These are phyloP conservation scores for Druon quercuslanigerum DNA, from an alignment of 1,140 invertebrate genomes.

Conservation along the genomic window DNA sequence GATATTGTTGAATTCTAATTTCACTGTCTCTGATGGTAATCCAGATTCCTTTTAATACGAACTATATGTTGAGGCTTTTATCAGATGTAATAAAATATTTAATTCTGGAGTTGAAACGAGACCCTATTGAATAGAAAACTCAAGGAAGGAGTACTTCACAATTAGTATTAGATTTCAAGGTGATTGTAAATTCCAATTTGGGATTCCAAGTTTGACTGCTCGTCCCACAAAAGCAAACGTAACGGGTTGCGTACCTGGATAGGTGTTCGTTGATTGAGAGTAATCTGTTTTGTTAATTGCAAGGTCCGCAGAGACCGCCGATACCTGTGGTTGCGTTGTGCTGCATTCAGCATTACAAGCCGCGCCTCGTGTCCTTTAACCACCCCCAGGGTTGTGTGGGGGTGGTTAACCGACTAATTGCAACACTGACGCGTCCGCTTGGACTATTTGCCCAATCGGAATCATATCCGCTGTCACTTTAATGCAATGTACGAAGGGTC, in stretches of 20 bases:
- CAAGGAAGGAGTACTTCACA: too few species aligned
- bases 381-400: conserved; percentile 27
- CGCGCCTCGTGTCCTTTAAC: conserved; percentile 23
- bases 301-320: conserved; percentile 63
- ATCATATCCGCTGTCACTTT: conserved; percentile 54
- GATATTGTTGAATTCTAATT: too few species aligned
- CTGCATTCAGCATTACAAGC: conserved; percentile 56
- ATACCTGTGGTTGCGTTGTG: conserved; percentile 64
- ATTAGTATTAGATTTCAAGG: too few species aligned
- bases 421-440: conserved; percentile 63
- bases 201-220: too few species aligned
- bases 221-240: too few species aligned
- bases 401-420: conserved; percentile 70
- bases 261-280: conserved; percentile 68
- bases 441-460: conserved; percentile 63
- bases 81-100: too few species aligned
- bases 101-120: too few species aligned
- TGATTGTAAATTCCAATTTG: too few species aligned
- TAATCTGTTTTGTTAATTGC: conserved; percentile 73
- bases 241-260: conserved; percentile 35
- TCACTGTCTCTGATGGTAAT: too few species aligned
- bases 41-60: too few species aligned
- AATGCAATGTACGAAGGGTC: conserved; percentile 11
- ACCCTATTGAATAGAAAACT: too few species aligned
- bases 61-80: too few species aligned